Base-by-base conservation (phyloP, 1,140 invertebrate genomes). In the Drosophila pandora region DNA sequence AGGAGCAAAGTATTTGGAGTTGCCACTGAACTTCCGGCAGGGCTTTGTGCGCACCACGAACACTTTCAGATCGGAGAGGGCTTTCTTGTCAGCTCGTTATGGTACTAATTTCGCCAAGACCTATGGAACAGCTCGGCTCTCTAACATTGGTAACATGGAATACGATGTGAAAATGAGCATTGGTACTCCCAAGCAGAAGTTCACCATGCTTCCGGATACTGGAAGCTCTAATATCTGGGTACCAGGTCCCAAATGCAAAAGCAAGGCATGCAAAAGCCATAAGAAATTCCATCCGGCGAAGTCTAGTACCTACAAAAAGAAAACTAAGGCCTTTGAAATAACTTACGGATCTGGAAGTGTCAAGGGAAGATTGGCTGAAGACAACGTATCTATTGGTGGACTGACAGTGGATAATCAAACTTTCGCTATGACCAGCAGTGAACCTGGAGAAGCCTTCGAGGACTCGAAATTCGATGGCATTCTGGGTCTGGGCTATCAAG, bases 381-480 rank as follows among this genome's bases (percentile, higher is more conserved):
- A 81, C 10, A 72, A 28, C 1, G 52, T 79, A 3, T 13, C 41
- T 2, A 12, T 80, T 78, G 96, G 94, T 67, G 95, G 94, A 47
- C 60, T 96, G 5, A 72, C 92, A 28, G 94, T 98, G 10, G 91
- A 93, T 63, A 92, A 94, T 67, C 98, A 99, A 94, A 97, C 96
- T 12, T 99, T 99, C 93, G 98, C 97, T 10, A 98, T 99, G 93
- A 98, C 98, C 1, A 92, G 97, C 7, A 95, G 94, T 81, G 97
- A 99, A 92, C 98, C 98, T 57, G 96, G 96, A 45, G 90, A 95
- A 28, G 93, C 95, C n/a, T 98, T 99, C 92, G 95, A 98, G 3
- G 96, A 96, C 67, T 97, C 97, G 54, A 97, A 97, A 92, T 99
- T 99, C 93, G 98, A 99, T 92, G 98, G 98, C 62, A 98, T 98